Base-by-base conservation (phyloP, 2,888 invertebrate genomes). In the Andricus quercusramuli region DNA sequence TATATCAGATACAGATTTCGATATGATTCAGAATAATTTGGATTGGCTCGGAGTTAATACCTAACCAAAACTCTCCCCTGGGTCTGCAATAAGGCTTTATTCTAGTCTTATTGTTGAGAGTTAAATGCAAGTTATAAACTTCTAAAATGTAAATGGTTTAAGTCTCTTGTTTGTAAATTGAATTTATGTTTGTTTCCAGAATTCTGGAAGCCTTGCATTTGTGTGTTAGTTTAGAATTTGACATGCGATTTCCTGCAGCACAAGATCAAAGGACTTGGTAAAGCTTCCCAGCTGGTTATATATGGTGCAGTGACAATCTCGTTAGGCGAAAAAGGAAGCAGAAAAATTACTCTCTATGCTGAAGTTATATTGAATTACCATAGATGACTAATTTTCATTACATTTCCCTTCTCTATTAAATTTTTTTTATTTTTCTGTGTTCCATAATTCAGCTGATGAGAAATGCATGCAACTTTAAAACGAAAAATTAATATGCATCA, bases 191-290 rank as follows among this genome's bases (percentile, higher is more conserved):
- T 56, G 32, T 56, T 32, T 56, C 29, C 1, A 74, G 47, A 8
- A 74, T 56, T 29, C 64, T 32, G 32, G 51, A 56, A 74, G 22
- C 56, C 56, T 32, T 56, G 15, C 15, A 32, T 74, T 32, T 37
- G 29, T 29, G 32, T n/a, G 32, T 59, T n/a, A n/a, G 56, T 74
- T 56, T 22, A 74, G 74, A 74, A 74, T 56, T 74, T 74, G 74
- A 56, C 51, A 56, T 74, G 56, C 32, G 51, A 56, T 56, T 74
- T 37, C 37, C 56, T 74, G 56, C 32, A 74, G n/a, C 32, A 74
- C 37, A 56, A 74, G 74, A 74, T 74, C 74, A 74, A 74, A 74
- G 74, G 51, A 74, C 51, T 59, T 59, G 20, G n/a, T 74, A 56
- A 74, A 74, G 74, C 74, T 74, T 56, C 74, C n/a, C n/a, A 74